These are phyloP conservation scores for Enteromius treurensis DNA, from an alignment of 2,797 vertebrate genomes.

Conservation along the genomic window DNA sequence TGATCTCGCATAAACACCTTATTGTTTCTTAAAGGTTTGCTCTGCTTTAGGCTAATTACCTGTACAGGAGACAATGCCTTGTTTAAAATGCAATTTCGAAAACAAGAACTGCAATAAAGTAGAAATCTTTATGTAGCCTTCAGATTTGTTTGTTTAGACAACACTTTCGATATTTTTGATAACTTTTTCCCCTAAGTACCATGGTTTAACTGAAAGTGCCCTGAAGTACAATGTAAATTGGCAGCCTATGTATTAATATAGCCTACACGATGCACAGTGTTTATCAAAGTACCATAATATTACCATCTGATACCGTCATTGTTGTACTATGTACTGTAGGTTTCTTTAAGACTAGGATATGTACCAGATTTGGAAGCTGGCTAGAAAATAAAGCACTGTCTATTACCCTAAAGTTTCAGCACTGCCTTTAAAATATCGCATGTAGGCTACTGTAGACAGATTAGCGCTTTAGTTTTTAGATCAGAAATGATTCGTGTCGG, in stretches of 20 bases:
- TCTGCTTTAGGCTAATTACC: background rate
- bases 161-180: background rate
- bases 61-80: background rate
- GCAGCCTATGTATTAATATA: no score
- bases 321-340: background rate
- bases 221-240: background rate
- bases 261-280: background rate
- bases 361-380: background rate
- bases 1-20: constrained; percentile 5
- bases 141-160: background rate
- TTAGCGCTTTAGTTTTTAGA: background rate
- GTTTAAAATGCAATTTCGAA: background rate
- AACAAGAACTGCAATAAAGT: background rate
- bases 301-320: background rate
- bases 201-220: background rate
- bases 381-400: background rate
- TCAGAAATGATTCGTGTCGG: background rate
- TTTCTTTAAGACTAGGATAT: background rate
- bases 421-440: background rate
- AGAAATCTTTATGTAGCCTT: background rate
- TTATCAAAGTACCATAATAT: background rate
- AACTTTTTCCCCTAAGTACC: background rate
- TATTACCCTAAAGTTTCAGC: background rate
- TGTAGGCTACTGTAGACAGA: no score
- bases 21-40: constrained; percentile 43